Percentiles rank a stretch among this genome's conserved stretches.
Conservation (phyloP, 1,140 invertebrate genomes). For the Drosophila kikkawai region DNA sequence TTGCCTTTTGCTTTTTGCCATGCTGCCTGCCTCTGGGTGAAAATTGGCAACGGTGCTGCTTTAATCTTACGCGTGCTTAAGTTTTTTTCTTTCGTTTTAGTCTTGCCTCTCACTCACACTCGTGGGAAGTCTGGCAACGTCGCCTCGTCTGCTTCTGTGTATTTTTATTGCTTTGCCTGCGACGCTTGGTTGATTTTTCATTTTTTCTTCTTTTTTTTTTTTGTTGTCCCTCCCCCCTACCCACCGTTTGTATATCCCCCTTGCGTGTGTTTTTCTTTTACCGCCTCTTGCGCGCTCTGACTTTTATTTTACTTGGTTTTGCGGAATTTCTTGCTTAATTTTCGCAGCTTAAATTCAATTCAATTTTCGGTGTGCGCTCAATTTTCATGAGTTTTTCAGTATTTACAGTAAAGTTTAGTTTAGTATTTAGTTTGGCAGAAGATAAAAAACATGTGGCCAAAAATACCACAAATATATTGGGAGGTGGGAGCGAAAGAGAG, state of each 20-base stretch:
- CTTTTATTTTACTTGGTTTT: conserved; percentile 45
- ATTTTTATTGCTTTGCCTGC: conserved; percentile 65
- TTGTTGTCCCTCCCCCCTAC: background rate
- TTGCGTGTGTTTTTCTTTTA: conserved; percentile 21
- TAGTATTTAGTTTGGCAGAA: conserved; percentile 1
- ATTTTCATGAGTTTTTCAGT: conserved; percentile 71
- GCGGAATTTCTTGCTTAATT: conserved; percentile 78
- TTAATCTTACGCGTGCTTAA: conserved; percentile 82
- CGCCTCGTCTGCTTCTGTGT: conserved; percentile 49
- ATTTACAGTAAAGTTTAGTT: conserved; percentile 31
- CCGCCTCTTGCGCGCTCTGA: background rate
- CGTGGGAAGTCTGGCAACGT: conserved; percentile 67
- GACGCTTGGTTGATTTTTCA: conserved; percentile 68
- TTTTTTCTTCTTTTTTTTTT: conserved; percentile 30
- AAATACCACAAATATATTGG: conserved; percentile 8
- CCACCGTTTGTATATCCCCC: background rate
- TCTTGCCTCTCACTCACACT: conserved; percentile 25
- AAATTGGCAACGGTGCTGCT: conserved; percentile 58
- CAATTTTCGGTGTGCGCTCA: conserved; percentile 56
- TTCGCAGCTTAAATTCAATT: conserved; percentile 75
- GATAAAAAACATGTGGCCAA: conserved; percentile 39
- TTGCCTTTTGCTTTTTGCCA: conserved; percentile 37
- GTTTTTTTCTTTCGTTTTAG: conserved; percentile 36
- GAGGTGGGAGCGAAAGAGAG: background rate
- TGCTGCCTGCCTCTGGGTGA: conserved; percentile 33